Conservation (phyloP, 2,888 invertebrate genomes). For the Lapara coniferarum region DNA sequence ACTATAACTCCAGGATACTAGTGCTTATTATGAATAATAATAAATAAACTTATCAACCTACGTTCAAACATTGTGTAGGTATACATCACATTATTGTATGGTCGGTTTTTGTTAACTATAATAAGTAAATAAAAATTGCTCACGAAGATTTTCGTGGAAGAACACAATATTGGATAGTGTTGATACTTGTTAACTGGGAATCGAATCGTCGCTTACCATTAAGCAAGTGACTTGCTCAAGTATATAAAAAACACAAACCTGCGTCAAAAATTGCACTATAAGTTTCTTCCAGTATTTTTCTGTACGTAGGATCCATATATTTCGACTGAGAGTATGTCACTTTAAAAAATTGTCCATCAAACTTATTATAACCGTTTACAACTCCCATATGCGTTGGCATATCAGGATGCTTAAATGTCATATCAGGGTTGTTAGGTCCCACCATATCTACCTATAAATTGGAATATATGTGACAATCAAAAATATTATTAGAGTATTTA, state of each 20-base stretch:
- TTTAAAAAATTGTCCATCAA: slow-evolving; percentile 87
- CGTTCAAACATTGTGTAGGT: too few species aligned
- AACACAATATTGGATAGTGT: background rate
- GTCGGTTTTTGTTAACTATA: too few species aligned
- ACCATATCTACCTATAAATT: slow-evolving; percentile 87
- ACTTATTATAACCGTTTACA: slow-evolving; percentile 83
- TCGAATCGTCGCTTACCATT: background rate
- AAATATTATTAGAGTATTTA: too few species aligned
- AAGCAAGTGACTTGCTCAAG: background rate
- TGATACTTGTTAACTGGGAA: too few species aligned
- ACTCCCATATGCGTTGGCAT: slow-evolving; percentile 86
- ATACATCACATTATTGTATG: too few species aligned
- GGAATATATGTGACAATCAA: too few species aligned
- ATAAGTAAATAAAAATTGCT: too few species aligned
- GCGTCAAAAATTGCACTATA: slow-evolving; percentile 88
- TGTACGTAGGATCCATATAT: slow-evolving; percentile 86
- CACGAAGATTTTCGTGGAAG: too few species aligned
- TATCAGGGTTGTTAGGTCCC: slow-evolving; percentile 73
- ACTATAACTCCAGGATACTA: too few species aligned
- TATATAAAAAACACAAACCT: slow-evolving; percentile 47
- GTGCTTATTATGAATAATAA: too few species aligned
- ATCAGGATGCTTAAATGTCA: slow-evolving; percentile 81
- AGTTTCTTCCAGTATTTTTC: slow-evolving; percentile 87
- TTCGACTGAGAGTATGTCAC: slow-evolving; percentile 85
- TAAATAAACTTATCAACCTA: too few species aligned